Evolutionary conservation across 2,888 invertebrate species (phyloP).

Genomic region (Tryphoninae sp.): DNA sequence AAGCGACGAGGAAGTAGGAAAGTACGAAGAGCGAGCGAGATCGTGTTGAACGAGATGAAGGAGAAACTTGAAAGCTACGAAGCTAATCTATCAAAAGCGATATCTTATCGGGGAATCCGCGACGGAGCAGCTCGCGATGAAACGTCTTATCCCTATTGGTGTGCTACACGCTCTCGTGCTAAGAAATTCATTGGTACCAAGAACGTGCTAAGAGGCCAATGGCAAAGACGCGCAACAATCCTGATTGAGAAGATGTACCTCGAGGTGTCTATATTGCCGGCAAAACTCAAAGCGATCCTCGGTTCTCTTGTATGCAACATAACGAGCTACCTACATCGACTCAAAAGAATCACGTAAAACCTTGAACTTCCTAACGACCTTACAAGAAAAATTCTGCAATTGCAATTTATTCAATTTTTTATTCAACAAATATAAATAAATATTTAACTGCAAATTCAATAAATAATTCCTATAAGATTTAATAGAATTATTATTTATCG

Average conservation of each 20-base stretch:
- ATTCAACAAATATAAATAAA: not conserved
- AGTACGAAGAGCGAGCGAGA: not conserved
- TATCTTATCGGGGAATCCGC: constrained; percentile 41
- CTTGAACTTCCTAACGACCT: too few species aligned
- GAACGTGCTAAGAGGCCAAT: not conserved
- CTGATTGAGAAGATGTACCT: not conserved
- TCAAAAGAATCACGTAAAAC: not conserved
- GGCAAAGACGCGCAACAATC: constrained; percentile 1
- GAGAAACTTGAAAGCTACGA: constrained; percentile 52
- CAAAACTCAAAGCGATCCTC: constrained; percentile 37
- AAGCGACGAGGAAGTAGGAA: constrained; percentile 8
- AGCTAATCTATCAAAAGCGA: constrained; percentile 61
- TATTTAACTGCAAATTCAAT: not conserved
- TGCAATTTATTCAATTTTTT: not conserved
- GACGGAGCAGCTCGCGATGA: constrained; percentile 15
- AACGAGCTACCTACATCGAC: not conserved
- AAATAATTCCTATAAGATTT: not conserved
- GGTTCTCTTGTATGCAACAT: not conserved
- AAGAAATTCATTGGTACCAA: constrained; percentile 10
- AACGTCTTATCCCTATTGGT: constrained; percentile 32
- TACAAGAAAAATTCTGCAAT: too few species aligned
- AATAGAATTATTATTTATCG: too few species aligned
- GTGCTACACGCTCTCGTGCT: not conserved
- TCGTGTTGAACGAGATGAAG: constrained; percentile 33
- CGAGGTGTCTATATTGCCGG: constrained; percentile 1